Base-by-base conservation (phyloP, 1,140 invertebrate species). In the Atopsyche davidsoni region DNA sequence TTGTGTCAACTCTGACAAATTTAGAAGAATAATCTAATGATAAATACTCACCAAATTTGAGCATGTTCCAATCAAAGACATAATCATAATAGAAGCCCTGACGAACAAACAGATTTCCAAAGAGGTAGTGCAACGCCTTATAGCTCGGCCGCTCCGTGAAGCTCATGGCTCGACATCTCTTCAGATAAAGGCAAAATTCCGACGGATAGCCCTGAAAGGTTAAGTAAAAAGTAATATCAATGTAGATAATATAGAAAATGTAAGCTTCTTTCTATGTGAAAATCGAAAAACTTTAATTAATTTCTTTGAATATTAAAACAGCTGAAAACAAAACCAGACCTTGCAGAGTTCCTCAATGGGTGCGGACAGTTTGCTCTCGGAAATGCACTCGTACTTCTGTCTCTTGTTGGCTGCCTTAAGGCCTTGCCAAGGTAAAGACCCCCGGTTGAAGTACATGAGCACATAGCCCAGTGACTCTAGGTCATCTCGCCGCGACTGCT, bases 11-110 rank as follows among this genome's bases (percentile, higher is more conserved):
- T n/a, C n/a, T n/a, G n/a, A n/a, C n/a, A n/a, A n/a, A n/a, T n/a
- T n/a, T n/a, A n/a, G n/a, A n/a, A n/a, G n/a, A n/a, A n/a, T n/a
- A n/a, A n/a, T n/a, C n/a, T n/a, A n/a, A n/a, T 10, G 17, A 31
- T 2, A 1, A 43, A 44, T 10, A 25, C 64, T 52, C 59, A 74
- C 85, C 89, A 69, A 92, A 92, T 70, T 98, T 98, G 60, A 99
- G 80, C 89, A 97, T 89, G 64, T 97, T 99, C 97, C 97, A 99
- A 69, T 99, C 96, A 73, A 98, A 99, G 17, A 96, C 92, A 68
- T 98, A 99, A 72, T 99, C 96, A 66, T 98, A 98, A 38, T 95
- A 96, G 70, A 98, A 97, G 49, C 95, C 95, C 64, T 98, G 85
- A 54, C 92, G 86, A 66, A 97, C 89, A 73, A 99, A 99, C 34